Percentiles rank a stretch among this genome's conserved stretches.
Evolutionary conservation across 2,113 vertebrate genomes (phyloP).

Genomic region (Cyprinodon brontotheroides): DNA sequence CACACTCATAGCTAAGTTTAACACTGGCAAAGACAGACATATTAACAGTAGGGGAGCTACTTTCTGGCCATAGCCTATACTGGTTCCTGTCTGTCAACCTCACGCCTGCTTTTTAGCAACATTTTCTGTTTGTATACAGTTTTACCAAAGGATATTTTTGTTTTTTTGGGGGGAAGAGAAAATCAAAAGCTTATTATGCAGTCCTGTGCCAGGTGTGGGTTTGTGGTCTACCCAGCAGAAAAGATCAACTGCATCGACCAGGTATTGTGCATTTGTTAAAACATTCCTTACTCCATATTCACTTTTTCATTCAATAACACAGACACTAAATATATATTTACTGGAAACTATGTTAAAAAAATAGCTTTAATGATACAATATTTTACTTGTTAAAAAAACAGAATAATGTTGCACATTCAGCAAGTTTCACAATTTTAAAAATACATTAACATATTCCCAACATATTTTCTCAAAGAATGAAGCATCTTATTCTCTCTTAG

Average conservation of each 20-base stretch:
- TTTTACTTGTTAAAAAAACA: too few species aligned
- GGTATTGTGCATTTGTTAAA: slow-evolving; percentile 71
- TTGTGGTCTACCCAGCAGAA: slow-evolving; percentile 96
- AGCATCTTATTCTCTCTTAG: neutral
- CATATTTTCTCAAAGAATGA: neutral
- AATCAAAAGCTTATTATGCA: slow-evolving; percentile 71
- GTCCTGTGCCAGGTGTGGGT: slow-evolving; percentile 91
- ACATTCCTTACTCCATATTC: neutral
- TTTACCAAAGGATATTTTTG: slow-evolving; percentile 19
- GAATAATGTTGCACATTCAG: too few species aligned
- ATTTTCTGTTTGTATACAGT: slow-evolving; percentile 11
- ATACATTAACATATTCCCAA: too few species aligned
- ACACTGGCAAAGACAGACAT: slow-evolving; percentile 56
- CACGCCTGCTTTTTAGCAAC: slow-evolving; percentile 4
- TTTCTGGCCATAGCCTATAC: slow-evolving; percentile 18
- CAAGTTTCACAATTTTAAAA: too few species aligned
- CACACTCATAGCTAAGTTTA: slow-evolving; percentile 76
- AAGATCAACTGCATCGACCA: slow-evolving; percentile 98
- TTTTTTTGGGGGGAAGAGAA: slow-evolving; percentile 30
- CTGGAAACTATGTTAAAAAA: too few species aligned
- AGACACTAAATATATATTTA: neutral
- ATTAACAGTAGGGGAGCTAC: slow-evolving; percentile 40
- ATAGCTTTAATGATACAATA: neutral
- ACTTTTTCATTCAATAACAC: neutral
- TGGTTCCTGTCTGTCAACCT: neutral